Percentiles rank a stretch among this genome's conserved stretches.
These are phyloP conservation scores for Oasisia sp. DNA, from an alignment of 2,888 invertebrate genomes.

Conservation along the genomic window DNA sequence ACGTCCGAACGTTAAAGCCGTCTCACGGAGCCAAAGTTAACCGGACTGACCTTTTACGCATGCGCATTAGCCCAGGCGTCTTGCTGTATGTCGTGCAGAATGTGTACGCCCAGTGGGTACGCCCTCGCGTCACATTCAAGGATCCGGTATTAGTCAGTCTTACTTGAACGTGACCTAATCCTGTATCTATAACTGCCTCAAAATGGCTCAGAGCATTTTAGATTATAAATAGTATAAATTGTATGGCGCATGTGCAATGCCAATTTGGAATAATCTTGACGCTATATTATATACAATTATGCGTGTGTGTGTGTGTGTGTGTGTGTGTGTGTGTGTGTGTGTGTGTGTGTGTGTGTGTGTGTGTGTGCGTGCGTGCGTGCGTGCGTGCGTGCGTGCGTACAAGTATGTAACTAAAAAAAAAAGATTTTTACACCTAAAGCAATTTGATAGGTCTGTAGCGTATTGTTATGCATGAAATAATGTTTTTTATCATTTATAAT, in stretches of 20 bases:
- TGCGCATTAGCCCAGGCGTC: background rate
- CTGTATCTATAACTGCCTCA: background rate
- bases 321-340: no score
- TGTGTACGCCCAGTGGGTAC: conserved; percentile 7
- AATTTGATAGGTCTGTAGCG: no score
- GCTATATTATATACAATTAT: no score
- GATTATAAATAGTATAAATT: background rate
- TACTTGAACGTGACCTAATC: background rate
- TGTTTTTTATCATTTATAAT: no score
- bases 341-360: no score
- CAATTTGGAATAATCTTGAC: background rate
- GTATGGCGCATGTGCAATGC: background rate
- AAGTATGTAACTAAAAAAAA: no score
- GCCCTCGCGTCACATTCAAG: background rate
- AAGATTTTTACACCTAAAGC: no score
- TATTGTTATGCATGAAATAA: no score
- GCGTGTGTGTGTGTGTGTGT: no score
- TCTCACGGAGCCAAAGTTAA: background rate
- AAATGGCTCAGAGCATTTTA: background rate
- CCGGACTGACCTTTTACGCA: conserved; percentile 10
- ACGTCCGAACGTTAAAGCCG: conserved; percentile 13
- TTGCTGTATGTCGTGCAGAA: background rate
- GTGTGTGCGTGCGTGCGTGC: no score
- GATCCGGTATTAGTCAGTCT: conserved; percentile 5
- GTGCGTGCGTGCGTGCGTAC: no score